A percentile compares a stretch with the other conserved stretches of the same genome.
Conservation (phyloP, 2,888 invertebrate species). For the Beris morrisii region DNA sequence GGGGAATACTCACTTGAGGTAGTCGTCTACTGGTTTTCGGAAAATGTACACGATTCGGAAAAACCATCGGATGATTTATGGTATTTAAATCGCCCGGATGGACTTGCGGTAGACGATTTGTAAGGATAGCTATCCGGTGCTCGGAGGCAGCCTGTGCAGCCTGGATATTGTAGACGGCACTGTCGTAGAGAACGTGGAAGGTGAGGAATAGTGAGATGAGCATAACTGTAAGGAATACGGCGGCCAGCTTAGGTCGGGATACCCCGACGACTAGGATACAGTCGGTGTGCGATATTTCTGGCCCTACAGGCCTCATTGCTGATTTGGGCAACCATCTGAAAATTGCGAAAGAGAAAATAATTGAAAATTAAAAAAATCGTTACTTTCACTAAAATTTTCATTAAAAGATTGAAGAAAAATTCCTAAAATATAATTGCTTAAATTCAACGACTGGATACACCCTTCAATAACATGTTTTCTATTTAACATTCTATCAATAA, state of each 20-base stretch:
- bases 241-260: slow-evolving; percentile 81
- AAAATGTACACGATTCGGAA: slow-evolving; percentile 61
- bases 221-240: slow-evolving; percentile 74
- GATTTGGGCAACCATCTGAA: slow-evolving; percentile 79
- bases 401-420: too few relatives aligned
- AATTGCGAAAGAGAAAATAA: slow-evolving; percentile 36
- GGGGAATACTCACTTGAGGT: slow-evolving; percentile 59
- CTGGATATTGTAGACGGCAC: slow-evolving; percentile 79
- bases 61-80: slow-evolving; percentile 56
- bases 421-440: too few relatives aligned
- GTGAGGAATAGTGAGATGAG: slow-evolving; percentile 80
- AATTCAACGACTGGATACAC: too few relatives aligned
- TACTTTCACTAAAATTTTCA: background rate
- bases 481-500: too few relatives aligned
- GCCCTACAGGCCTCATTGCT: slow-evolving; percentile 80
- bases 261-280: slow-evolving; percentile 83
- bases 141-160: slow-evolving; percentile 65
- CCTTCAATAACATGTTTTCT: too few relatives aligned
- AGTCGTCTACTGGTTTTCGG: slow-evolving; percentile 65
- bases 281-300: slow-evolving; percentile 73
- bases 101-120: slow-evolving; percentile 49
- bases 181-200: slow-evolving; percentile 83
- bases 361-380: background rate
- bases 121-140: slow-evolving; percentile 55
- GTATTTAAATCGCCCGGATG: slow-evolving; percentile 49